Evolutionary conservation across 2,797 vertebrate species (phyloP), one percentile per base, ranked within the genome.

Genomic region (Novumbra hubbsi): DNA sequence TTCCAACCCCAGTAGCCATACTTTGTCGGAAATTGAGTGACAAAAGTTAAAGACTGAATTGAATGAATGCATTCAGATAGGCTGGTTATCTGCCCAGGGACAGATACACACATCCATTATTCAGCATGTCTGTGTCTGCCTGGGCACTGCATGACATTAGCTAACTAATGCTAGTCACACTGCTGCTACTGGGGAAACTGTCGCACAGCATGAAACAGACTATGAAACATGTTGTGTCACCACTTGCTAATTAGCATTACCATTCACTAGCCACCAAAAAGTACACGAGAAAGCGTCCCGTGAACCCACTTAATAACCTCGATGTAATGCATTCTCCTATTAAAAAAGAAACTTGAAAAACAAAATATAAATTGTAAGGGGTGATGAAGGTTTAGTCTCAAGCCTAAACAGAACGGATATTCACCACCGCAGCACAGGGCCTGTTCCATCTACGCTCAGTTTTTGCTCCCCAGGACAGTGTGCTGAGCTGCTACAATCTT

Each of bases 181-280:
- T 14, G 76, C 78, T 78, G 41, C 73, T 34, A 24, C 57, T 68
- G 75, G 70, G 55, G 72, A 17, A 73, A 70, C 41, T 64, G 32
- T 69, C 70, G 24, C 72, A 67, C 52, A 68, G 69, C 64, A 85
- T 81, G 74, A 83, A 78, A 82, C 72, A 85, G 68, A 77, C 76
- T 73, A 60, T 83, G 70, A 80, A 73, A 50, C 71, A 73, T 76
- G 68, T 70, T 81, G 63, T 71, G 75, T 30, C 74, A 69, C 73
- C 79, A 65, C 82, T 83, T 45, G 52, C 64, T 77, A 81, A 78
- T 71, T 78, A 70, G 71, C 80, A 74, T 74, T 70, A 77, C 57
- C 70, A 69, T 38, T 72, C 49, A 52, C 48, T 45, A 70, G 76
- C 73, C 76, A 41, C 70, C 66, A 28, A 76, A 76, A 73, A 21